These are phyloP conservation scores for Eidolon helvum DNA, from an alignment of 2,113 vertebrate genomes.

Conservation along the genomic window DNA sequence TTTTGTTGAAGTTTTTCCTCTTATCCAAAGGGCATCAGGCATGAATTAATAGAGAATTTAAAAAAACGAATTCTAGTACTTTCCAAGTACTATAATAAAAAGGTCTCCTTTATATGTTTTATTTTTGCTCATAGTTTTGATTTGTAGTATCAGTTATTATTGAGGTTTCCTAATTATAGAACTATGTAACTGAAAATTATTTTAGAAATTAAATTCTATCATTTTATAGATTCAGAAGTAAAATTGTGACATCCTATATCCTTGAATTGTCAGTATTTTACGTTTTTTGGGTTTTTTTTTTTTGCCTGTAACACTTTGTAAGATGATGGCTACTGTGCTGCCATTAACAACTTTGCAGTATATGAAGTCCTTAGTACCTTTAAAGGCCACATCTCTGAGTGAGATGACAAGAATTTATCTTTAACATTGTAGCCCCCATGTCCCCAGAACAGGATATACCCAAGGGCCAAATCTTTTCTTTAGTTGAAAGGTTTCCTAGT, in stretches of 20 bases:
- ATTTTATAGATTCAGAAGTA: constrained; percentile 43
- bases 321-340: neutral
- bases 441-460: neutral
- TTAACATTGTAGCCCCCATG: neutral
- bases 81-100: neutral
- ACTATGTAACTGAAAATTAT: constrained; percentile 1
- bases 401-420: neutral
- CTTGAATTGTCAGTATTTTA: constrained; percentile 29
- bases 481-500: neutral
- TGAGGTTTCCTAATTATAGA: neutral
- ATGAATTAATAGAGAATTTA: neutral
- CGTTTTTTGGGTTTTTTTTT: neutral
- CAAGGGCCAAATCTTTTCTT: neutral
- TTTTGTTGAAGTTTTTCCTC: constrained; percentile 3
- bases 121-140: neutral
- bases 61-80: neutral
- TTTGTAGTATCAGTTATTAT: neutral
- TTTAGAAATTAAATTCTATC: constrained; percentile 24
- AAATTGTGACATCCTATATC: neutral
- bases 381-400: neutral
- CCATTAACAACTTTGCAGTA: neutral
- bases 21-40: neutral
- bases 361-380: neutral
- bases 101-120: neutral
- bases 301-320: neutral